Percentiles rank a stretch among this genome's conserved stretches.
Evolutionary conservation across 2,113 vertebrate species (phyloP).

Genomic region (Hyla sarda): DNA sequence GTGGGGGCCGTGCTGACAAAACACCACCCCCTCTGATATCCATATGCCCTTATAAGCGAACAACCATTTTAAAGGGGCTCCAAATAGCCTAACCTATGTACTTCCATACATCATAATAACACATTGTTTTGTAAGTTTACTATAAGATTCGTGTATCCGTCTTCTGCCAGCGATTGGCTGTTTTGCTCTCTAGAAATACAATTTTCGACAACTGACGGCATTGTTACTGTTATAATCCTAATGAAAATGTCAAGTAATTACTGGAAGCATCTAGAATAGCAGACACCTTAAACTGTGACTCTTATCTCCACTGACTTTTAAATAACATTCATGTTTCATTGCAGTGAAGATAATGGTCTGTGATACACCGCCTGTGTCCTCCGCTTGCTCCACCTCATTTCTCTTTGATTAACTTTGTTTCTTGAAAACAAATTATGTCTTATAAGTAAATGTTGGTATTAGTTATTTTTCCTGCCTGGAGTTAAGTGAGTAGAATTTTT

Average conservation of each 20-base stretch:
- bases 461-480: background rate
- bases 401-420: constrained; percentile 28
- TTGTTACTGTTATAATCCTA: constrained; percentile 27
- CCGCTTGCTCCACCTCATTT: constrained; percentile 24
- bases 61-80: too few relatives aligned
- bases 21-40: too few relatives aligned
- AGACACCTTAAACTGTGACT: constrained; percentile 4
- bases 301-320: constrained; percentile 56
- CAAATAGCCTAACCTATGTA: too few relatives aligned
- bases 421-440: constrained; percentile 6
- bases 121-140: background rate
- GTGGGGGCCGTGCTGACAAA: too few relatives aligned
- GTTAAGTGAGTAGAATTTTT: background rate
- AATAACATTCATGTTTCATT: constrained; percentile 52
- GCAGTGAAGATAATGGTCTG: constrained; percentile 41
- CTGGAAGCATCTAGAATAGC: constrained; percentile 1
- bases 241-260: constrained; percentile 58
- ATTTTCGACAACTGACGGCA: background rate
- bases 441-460: background rate
- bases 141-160: background rate
- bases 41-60: too few relatives aligned
- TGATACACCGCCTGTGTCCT: background rate
- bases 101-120: background rate
- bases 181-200: background rate
- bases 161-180: background rate